These are phyloP conservation scores for Solenopsis fugax DNA, from an alignment of 1,140 invertebrate species.

Conservation along the genomic window DNA sequence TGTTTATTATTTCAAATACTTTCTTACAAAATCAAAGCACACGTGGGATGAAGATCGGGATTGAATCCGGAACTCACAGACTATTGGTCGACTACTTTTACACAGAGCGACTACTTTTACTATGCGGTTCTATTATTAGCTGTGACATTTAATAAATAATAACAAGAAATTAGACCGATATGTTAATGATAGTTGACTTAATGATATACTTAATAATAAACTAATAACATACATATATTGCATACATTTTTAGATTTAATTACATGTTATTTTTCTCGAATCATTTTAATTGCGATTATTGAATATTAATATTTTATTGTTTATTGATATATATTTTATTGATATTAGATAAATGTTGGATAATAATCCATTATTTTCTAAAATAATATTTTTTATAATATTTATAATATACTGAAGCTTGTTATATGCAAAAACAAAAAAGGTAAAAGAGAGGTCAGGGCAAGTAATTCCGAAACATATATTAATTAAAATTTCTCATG, in stretches of 20 bases:
- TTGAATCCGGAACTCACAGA: background rate
- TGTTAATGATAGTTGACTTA: too few species aligned
- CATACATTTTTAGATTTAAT: slow-evolving; percentile 4
- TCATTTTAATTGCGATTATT: background rate
- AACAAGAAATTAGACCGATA: too few species aligned
- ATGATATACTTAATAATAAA: background rate
- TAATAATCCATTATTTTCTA: background rate
- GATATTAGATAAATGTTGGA: background rate
- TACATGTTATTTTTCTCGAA: slow-evolving; percentile 7
- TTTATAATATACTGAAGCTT: background rate
- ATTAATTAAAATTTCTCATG: too few species aligned
- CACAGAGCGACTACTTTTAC: background rate
- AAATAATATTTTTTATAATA: slow-evolving; percentile 24
- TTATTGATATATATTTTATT: background rate
- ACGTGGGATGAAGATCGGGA: background rate
- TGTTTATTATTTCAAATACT: background rate
- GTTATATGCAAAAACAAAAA: too few species aligned
- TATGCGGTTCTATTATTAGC: background rate
- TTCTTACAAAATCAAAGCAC: background rate
- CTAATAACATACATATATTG: background rate
- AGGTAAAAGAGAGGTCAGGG: too few species aligned
- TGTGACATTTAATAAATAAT: background rate
- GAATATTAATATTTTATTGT: background rate
- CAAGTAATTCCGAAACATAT: too few species aligned
- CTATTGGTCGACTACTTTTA: background rate